phyloP scores from a whole-genome alignment of 2,888 invertebrate species.

The Cordilura impudica region DNA sequence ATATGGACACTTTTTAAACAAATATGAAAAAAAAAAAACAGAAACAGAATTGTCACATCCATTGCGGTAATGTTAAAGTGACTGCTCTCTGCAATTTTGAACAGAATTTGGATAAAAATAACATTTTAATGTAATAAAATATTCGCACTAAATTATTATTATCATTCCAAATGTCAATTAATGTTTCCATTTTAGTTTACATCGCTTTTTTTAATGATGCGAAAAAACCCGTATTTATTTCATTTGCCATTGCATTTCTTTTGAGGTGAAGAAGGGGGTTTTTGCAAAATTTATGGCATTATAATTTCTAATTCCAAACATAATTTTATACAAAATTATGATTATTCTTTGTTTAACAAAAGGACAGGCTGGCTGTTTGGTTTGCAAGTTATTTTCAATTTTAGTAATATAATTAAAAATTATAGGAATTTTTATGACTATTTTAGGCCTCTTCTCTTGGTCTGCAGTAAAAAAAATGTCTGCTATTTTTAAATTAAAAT shows the following conservation, averaged over 20 bases:
- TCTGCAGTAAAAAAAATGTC: conserved; percentile 21
- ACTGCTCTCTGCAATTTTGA: neutral
- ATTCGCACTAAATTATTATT: conserved; percentile 44
- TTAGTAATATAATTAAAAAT: conserved; percentile 56
- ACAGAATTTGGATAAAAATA: neutral
- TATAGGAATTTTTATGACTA: conserved; percentile 45
- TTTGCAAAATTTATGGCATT: conserved; percentile 25
- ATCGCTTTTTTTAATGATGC: neutral
- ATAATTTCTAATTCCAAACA: conserved; percentile 57
- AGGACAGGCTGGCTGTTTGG: neutral
- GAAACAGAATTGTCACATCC: neutral
- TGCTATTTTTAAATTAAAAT: conserved; percentile 55
- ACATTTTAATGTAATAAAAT: conserved; percentile 11
- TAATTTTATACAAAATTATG: conserved; percentile 66
- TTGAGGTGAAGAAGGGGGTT: conserved; percentile 13
- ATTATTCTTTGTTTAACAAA: conserved; percentile 61
- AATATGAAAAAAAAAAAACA: neutral
- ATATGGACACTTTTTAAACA: neutral
- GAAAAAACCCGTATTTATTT: neutral
- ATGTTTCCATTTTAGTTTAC: conserved; percentile 47
- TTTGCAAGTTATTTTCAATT: conserved; percentile 1
- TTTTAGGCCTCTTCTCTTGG: neutral
- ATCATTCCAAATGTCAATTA: conserved; percentile 62
- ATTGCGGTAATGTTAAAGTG: neutral
- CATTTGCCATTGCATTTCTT: neutral